Evolutionary conservation across 2,113 vertebrate genomes (phyloP).

Genomic region (Chelonoidis abingdonii): DNA sequence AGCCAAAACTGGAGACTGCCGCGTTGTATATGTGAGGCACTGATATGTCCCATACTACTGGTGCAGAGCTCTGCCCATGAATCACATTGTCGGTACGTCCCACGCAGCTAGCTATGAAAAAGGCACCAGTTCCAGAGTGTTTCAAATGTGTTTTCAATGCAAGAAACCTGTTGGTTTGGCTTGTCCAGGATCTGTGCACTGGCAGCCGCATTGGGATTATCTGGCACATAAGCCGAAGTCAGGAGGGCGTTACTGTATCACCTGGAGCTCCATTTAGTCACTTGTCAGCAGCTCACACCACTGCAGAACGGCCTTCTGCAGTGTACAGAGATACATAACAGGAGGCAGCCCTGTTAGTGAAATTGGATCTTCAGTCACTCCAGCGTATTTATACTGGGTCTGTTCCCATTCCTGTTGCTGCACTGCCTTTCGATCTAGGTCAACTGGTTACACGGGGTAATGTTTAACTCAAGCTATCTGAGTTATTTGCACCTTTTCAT

Average conservation of each 20-base stretch:
- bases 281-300: not conserved
- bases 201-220: not conserved
- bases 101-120: not conserved
- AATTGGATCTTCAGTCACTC: not conserved
- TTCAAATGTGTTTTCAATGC: not conserved
- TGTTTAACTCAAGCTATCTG: not conserved
- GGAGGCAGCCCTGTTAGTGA: not conserved
- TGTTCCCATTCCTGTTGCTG: not conserved
- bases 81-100: not conserved
- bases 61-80: not conserved
- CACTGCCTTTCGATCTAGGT: not conserved
- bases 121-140: not conserved
- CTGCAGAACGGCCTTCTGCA: accelerated
- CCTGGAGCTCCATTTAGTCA: not conserved
- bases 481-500: not conserved
- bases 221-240: not conserved
- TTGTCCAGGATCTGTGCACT: not conserved
- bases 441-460: not conserved
- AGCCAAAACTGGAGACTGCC: not conserved
- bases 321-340: not conserved
- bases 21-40: not conserved
- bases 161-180: not conserved
- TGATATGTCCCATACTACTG: not conserved
- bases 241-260: not conserved
- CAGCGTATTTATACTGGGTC: not conserved